Evolutionary conservation across 1,140 invertebrate species (phyloP), one percentile per base, ranked within the genome.

Genomic region (Drosophila murphyi): DNA sequence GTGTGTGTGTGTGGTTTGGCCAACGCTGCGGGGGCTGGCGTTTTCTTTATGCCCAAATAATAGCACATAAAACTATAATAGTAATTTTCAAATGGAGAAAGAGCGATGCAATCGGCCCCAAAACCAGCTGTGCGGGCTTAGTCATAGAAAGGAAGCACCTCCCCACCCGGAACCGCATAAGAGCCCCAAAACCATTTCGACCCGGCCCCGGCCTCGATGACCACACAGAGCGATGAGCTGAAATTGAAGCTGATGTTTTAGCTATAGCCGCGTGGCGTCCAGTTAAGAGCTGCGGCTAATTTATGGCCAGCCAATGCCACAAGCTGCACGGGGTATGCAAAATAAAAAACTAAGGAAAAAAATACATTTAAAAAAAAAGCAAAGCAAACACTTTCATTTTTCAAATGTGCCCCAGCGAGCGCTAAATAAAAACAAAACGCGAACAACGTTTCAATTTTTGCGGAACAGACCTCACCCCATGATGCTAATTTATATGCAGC

Each of bases 61-160:
- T 89, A 89, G 85, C 85, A 89, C 85, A 89, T 89, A 89, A 89
- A 89, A 89, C 86, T 89, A 89, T 89, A 89, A 89, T 89, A 87
- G 85, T 87, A 83, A 87, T 87, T 87, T 87, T 81, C 83, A 87
- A 87, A 88, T 70, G 83, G 85, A 87, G 83, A 87, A 87, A 87
- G 83, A 87, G 83, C 67, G 83, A 87, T 87, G 83, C 83, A 87
- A 87, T 87, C 83, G 82, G 72, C 72, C 48, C 51, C 47, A 28
- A 39, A 60, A 63, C 82, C 82, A 87, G 82, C 83, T 88, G 83
- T 83, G 83, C 83, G 79, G 72, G 80, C 78, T 87, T 87, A 87
- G 83, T 87, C 83, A 88, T 87, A 87, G 83, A 87, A 88, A 87
- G 83, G 76, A 78, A 60, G 56, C 60, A 5, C 64, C 35, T 45